Percentiles rank a stretch among this genome's conserved stretches.
Conservation (phyloP, 2,888 invertebrate species). For the Hydriomena furcata region DNA sequence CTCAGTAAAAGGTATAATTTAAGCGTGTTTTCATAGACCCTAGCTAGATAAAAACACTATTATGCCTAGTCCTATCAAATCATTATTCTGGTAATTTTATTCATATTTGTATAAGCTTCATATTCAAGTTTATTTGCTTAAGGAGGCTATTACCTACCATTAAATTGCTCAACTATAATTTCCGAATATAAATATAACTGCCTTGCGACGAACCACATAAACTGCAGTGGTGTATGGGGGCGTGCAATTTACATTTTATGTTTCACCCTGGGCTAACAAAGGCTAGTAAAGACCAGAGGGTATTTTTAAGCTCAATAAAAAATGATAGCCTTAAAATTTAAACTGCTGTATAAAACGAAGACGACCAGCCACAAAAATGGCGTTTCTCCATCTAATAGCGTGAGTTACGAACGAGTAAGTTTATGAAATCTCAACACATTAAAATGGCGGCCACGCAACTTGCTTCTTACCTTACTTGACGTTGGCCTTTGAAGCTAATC, state of each 20-base stretch:
- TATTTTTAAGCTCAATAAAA: conserved; percentile 26
- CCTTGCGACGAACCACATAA: conserved; percentile 50
- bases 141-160: conserved; percentile 27
- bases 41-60: neutral
- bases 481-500: conserved; percentile 1
- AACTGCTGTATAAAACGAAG: conserved; percentile 13
- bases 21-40: no score
- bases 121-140: conserved; percentile 4
- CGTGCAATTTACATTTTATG: conserved; percentile 65
- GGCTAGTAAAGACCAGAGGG: conserved; percentile 31
- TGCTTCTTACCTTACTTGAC: neutral
- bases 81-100: conserved; percentile 12
- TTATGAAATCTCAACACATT: conserved; percentile 18
- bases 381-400: conserved; percentile 1
- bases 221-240: conserved; percentile 49
- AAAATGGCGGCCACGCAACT: conserved; percentile 13
- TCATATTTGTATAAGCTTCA: neutral
- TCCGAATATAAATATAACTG: conserved; percentile 54
- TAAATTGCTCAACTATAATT: conserved; percentile 38
- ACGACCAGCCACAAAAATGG: conserved; percentile 11
- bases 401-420: conserved; percentile 8
- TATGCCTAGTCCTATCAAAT: conserved; percentile 3
- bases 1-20: no score
- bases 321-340: conserved; percentile 17
- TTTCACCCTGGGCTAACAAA: conserved; percentile 54